These are phyloP conservation scores for Scotopteryx bipunctaria DNA, from an alignment of 2,888 invertebrate species.

Conservation along the genomic window DNA sequence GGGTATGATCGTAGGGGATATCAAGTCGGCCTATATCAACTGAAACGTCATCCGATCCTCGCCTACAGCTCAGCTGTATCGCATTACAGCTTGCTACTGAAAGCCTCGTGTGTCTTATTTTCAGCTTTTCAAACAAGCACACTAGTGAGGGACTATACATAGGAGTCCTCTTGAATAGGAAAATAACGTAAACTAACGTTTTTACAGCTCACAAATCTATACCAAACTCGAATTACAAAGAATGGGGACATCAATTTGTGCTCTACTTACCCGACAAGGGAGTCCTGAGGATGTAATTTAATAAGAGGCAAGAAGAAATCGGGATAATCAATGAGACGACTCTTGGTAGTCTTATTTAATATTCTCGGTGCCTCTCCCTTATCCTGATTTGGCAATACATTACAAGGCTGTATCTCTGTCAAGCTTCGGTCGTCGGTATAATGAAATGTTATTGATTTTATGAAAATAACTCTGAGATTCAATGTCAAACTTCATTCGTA, in stretches of 20 bases:
- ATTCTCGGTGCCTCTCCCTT: constrained; percentile 16
- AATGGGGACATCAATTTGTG: constrained; percentile 14
- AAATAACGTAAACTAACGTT: neutral
- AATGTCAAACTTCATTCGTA: constrained; percentile 54
- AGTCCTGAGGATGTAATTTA: constrained; percentile 20
- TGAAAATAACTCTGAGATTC: constrained; percentile 46
- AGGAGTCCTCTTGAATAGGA: neutral
- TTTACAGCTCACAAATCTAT: constrained; percentile 8
- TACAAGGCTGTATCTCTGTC: constrained; percentile 16
- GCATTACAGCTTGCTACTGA: constrained; percentile 9
- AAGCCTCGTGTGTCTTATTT: constrained; percentile 1
- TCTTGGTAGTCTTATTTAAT: constrained; percentile 16
- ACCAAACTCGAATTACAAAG: constrained; percentile 14
- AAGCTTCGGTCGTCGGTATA: constrained; percentile 21
- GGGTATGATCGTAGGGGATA: neutral
- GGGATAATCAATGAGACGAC: constrained; percentile 20
- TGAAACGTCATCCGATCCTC: constrained; percentile 10
- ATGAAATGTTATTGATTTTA: constrained; percentile 53
- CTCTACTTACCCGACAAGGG: constrained; percentile 18
- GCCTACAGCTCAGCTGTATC: constrained; percentile 9
- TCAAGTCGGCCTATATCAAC: neutral
- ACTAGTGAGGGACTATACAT: neutral
- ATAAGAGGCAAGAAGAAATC: constrained; percentile 24
- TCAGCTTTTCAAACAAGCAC: constrained; percentile 2
- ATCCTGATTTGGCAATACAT: constrained; percentile 22